phyloP scores from a whole-genome alignment of 2,888 invertebrate species.

The Noctua janthe region DNA sequence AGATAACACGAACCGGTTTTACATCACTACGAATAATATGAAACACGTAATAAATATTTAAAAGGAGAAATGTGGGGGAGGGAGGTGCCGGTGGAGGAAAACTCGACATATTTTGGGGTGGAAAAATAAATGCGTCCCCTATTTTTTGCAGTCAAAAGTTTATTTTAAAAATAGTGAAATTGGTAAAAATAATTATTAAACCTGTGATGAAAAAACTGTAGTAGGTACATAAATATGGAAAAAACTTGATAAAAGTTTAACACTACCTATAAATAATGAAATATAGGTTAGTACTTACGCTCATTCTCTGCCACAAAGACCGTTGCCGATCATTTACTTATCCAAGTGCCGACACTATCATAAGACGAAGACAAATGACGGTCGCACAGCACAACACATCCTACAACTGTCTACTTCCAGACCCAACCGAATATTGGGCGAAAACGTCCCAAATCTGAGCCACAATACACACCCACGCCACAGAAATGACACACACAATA shows the following conservation, averaged over 20 bases:
- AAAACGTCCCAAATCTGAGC: slow-evolving; percentile 63
- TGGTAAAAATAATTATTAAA: neutral
- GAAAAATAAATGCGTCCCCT: neutral
- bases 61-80: neutral
- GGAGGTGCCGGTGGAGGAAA: slow-evolving; percentile 6
- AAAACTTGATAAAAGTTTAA: slow-evolving; percentile 18
- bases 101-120: neutral
- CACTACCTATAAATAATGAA: slow-evolving; percentile 2
- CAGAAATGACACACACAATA: slow-evolving; percentile 47
- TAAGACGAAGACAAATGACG: slow-evolving; percentile 64
- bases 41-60: slow-evolving; percentile 14
- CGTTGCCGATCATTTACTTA: slow-evolving; percentile 69
- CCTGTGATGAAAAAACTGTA: neutral
- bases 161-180: neutral
- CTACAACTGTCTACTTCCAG: slow-evolving; percentile 66
- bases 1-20: slow-evolving; percentile 29
- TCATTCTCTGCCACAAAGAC: slow-evolving; percentile 76
- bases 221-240: neutral
- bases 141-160: slow-evolving; percentile 4
- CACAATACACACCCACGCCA: slow-evolving; percentile 59
- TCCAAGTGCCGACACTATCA: slow-evolving; percentile 70
- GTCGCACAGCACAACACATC: slow-evolving; percentile 63
- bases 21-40: slow-evolving; percentile 6
- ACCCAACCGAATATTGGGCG: slow-evolving; percentile 66
- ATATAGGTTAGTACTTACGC: slow-evolving; percentile 77